Base-by-base conservation (phyloP, 2,113 vertebrate genomes). In the Gambusia affinis region DNA sequence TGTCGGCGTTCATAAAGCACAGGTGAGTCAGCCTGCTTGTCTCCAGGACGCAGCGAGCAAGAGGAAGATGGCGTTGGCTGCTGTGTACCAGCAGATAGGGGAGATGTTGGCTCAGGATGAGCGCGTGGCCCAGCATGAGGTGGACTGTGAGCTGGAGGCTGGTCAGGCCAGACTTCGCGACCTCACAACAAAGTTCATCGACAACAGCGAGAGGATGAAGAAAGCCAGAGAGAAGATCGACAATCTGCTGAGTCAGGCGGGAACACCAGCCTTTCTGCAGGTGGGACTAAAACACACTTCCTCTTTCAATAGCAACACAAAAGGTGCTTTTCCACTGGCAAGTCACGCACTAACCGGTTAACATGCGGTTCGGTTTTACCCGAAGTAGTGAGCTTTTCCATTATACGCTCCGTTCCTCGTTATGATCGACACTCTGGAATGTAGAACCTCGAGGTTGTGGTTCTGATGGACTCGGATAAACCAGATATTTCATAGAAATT, bases 231-330 rank as follows among this genome's bases (percentile, higher is more conserved):
- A 89, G 5, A 72, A 93, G 54, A 78, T 96, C 66, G 92, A 94
- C 80, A 82, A 64, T 31, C 79, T 92, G 31, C 88, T 98, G 90
- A 83, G 71, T 8, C 93, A 95, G 75, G 73, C 35, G 0, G 94
- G 96, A 0, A 91, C 95, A 0, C 4, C 94, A 5, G 78, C 92
- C 14, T 97, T 98, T 86, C 91, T 98, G 22, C 95, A 96, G 97
- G 97, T 98, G 89, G 80, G 80, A n/a, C 15, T 24, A 0, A 37
- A 54, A 51, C 2, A 12, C 7, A n/a, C 51, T n/a, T n/a, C 17
- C 51, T 54, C 51, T 57, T 57, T n/a, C 24, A 24, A 22, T 57
- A n/a, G 22, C 22, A n/a, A 1, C 1, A 57, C 51, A 1, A 57
- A 11, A 10, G 19, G 35, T 11, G 8, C 35, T 37, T 12, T 37